A percentile compares a stretch with the other conserved stretches of the same genome.
Conservation (phyloP, 2,888 invertebrate genomes). For the Phortica magna region DNA sequence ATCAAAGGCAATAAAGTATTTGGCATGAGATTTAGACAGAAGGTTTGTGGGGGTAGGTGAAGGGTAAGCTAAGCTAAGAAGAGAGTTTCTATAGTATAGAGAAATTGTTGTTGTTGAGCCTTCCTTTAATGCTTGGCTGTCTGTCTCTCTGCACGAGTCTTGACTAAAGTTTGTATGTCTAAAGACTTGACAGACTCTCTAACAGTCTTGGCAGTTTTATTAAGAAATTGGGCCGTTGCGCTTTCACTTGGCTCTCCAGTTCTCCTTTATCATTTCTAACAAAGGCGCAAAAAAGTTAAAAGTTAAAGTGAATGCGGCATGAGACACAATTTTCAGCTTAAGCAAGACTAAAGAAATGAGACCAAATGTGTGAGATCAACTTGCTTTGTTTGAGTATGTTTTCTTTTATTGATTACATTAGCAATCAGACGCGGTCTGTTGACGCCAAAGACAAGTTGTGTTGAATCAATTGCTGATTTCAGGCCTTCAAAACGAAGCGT, state of each 20-base stretch:
- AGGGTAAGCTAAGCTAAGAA: too few species aligned
- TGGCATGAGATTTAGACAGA: not conserved
- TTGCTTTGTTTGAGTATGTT: not conserved
- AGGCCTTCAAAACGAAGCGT: too few species aligned
- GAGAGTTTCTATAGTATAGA: too few species aligned
- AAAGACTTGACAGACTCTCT: not conserved
- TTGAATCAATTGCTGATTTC: too few species aligned
- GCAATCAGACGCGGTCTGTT: not conserved
- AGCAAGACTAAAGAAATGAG: not conserved
- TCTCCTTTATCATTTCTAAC: not conserved
- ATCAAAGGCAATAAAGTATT: constrained; percentile 15
- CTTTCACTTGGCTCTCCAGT: constrained; percentile 6
- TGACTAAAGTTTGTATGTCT: not conserved
- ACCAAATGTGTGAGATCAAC: constrained; percentile 43
- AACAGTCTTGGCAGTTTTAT: not conserved
- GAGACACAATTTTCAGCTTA: too few species aligned
- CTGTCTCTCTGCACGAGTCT: not conserved
- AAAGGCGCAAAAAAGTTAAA: too few species aligned
- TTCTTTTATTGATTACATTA: constrained; percentile 56
- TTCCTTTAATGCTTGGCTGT: not conserved
- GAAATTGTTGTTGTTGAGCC: too few species aligned
- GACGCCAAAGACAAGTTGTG: too few species aligned
- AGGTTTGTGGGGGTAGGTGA: too few species aligned
- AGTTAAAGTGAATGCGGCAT: too few species aligned
- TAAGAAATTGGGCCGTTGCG: not conserved